Evolutionary conservation across 1,140 invertebrate species (phyloP).

Genomic region (Galleria mellonella): DNA sequence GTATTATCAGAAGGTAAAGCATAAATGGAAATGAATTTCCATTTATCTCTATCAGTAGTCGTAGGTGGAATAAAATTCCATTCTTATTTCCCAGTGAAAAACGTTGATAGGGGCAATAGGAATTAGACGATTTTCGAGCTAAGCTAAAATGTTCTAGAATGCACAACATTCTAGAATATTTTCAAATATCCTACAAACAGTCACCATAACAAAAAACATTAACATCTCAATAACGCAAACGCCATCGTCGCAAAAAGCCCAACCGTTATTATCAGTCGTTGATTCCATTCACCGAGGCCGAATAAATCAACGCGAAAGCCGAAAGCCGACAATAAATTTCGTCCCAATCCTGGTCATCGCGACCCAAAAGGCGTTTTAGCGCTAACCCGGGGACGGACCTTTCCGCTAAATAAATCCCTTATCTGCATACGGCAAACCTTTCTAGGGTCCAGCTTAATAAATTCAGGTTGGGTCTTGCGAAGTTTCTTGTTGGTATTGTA

Average conservation of each 20-base stretch:
- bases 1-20: too few relatives aligned
- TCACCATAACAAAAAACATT: too few relatives aligned
- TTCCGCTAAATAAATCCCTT: conserved; percentile 74
- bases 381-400: conserved; percentile 66
- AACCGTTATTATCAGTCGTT: conserved; percentile 38
- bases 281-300: conserved; percentile 52
- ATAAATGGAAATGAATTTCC: too few relatives aligned
- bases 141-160: too few relatives aligned
- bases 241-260: conserved; percentile 12
- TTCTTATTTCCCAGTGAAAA: too few relatives aligned
- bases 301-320: conserved; percentile 64
- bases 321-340: conserved; percentile 66
- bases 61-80: too few relatives aligned
- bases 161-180: too few relatives aligned
- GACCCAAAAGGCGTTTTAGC: conserved; percentile 60
- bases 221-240: conserved; percentile 10
- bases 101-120: too few relatives aligned
- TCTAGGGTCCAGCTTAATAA: conserved; percentile 72
- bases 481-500: conserved; percentile 41
- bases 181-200: too few relatives aligned
- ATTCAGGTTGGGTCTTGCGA: conserved; percentile 67
- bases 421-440: conserved; percentile 74
- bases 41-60: too few relatives aligned
- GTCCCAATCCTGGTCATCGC: conserved; percentile 65
- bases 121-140: too few relatives aligned